Base-by-base conservation (phyloP, 2,113 vertebrate species). In the Beaufortia kweichowensis region DNA sequence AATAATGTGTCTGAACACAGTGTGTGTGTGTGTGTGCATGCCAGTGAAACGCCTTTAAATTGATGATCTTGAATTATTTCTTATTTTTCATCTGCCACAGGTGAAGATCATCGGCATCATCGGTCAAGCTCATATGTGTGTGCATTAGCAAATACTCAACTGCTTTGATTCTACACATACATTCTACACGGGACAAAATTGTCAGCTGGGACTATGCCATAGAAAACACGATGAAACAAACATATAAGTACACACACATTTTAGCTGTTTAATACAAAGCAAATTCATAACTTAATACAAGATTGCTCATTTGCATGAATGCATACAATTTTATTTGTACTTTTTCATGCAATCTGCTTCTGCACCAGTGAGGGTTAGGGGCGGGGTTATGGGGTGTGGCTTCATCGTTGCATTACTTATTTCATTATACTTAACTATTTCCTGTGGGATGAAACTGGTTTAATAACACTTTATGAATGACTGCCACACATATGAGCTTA, bases 1-100 rank as follows among this genome's bases (percentile, higher is more conserved):
- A 83, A 85, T 33, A 23, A 75, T 73, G 35, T 33, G 33, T 68
- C 76, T 53, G 68, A 77, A 62, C 77, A 83, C 82, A 74, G 80
- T 85, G 69, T 79, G 48, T 46, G 80, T 85, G 69, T 79, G 46
- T 43, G 78, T 80, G 68, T 80, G 77, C 76, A 80, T 82, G 80
- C 73, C 59, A 17, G 19, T 65, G 5, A 39, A 56, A 28, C 26
- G 62, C 28, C 41, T 79, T 65, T 55, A 23, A 56, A 75, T 28
- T 11, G 19, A 41, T 41, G 7, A 61, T 65, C 65, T 82, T 35
- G 60, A 66, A 60, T 63, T 65, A 46, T 79, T 57, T 76, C 79
- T 63, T 39, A 43, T 26, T 29, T 65, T 19, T 57, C 55, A 62
- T 75, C 66, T 56, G 59, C 62, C 65, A 68, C 56, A 57, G 76